phyloP scores from a whole-genome alignment of 2,797 vertebrate genomes.

The Sebastes paucispinis region DNA sequence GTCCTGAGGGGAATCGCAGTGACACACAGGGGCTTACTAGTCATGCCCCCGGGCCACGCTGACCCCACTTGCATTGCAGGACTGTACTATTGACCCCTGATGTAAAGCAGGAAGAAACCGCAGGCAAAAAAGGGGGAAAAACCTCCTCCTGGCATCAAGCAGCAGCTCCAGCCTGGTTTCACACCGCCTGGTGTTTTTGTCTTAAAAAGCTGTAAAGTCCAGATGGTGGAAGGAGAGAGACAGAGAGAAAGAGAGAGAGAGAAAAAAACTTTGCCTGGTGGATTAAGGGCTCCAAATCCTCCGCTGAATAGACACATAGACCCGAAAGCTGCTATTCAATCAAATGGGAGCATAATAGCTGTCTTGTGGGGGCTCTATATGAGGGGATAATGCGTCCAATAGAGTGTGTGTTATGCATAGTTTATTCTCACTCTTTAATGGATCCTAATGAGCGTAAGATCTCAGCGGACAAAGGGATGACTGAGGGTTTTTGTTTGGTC shows the following conservation, averaged over 20 bases:
- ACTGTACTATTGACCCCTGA: slow-evolving; percentile 65
- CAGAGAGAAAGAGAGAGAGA: slow-evolving; percentile 3
- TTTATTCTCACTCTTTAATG: slow-evolving; percentile 74
- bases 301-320: slow-evolving; percentile 78
- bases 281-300: slow-evolving; percentile 84
- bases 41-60: slow-evolving; percentile 6
- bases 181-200: slow-evolving; percentile 82
- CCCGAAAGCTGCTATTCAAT: slow-evolving; percentile 74
- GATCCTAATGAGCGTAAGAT: slow-evolving; percentile 72
- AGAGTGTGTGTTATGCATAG: slow-evolving; percentile 75
- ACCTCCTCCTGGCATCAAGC: slow-evolving; percentile 58
- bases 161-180: slow-evolving; percentile 72
- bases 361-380: slow-evolving; percentile 64
- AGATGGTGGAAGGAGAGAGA: slow-evolving; percentile 78
- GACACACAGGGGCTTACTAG: slow-evolving; percentile 24
- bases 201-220: slow-evolving; percentile 82
- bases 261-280: slow-evolving; percentile 79
- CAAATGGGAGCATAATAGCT: slow-evolving; percentile 76
- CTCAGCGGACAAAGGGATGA: slow-evolving; percentile 58
- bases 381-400: slow-evolving; percentile 70
- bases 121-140: slow-evolving; percentile 25
- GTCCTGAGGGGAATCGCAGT: not conserved
- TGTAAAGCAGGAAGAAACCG: slow-evolving; percentile 60
- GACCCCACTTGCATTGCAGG: slow-evolving; percentile 44
- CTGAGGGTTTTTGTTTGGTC: slow-evolving; percentile 62